A percentile compares a stretch with the other conserved stretches of the same genome.
Evolutionary conservation across 2,888 invertebrate species (phyloP).

Genomic region (Heteromurus nitidus): DNA sequence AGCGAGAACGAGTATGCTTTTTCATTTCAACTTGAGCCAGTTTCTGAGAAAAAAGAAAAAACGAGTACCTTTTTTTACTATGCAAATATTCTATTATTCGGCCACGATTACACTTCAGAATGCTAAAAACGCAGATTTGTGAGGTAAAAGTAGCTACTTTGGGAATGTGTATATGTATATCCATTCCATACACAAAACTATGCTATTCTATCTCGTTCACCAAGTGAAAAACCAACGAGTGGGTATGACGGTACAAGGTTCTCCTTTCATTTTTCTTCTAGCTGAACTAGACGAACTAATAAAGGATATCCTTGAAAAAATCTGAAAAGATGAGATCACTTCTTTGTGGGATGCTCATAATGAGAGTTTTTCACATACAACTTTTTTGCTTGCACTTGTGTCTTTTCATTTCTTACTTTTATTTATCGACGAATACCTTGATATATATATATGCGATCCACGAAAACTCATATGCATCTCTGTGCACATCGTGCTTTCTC

Average conservation of each 20-base stretch:
- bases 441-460: no score
- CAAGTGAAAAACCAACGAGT: no score
- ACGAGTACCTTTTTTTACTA: conserved; percentile 16
- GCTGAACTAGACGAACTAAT: conserved; percentile 25
- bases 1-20: conserved; percentile 7
- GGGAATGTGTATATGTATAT: no score
- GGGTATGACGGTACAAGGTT: no score
- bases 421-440: not conserved
- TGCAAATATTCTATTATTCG: conserved; percentile 41
- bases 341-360: conserved; percentile 14
- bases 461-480: no score
- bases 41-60: conserved; percentile 12
- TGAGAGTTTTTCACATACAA: conserved; percentile 11
- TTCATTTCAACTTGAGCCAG: not conserved
- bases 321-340: conserved; percentile 13
- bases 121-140: not conserved
- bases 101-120: conserved; percentile 32
- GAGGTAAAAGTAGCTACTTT: no score
- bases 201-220: no score
- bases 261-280: not conserved
- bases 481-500: conserved; percentile 5
- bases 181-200: no score
- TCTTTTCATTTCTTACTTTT: conserved; percentile 15
- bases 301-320: conserved; percentile 37
- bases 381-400: conserved; percentile 8